These are phyloP conservation scores for Ormyrus labotus DNA, from an alignment of 2,888 invertebrate species.

Conservation along the genomic window DNA sequence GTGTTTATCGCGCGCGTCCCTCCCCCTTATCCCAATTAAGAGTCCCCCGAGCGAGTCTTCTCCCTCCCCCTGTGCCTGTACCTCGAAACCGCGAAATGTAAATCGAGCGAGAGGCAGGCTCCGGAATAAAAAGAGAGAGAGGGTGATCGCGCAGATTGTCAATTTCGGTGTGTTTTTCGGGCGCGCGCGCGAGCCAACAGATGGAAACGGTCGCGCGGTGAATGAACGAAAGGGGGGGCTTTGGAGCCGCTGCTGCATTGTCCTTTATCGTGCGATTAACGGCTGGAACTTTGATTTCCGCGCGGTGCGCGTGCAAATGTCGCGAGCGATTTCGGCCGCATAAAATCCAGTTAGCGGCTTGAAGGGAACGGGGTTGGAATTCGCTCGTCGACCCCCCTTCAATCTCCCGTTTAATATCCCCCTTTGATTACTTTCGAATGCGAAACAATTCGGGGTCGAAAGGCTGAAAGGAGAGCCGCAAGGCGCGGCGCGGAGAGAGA, in stretches of 20 bases:
- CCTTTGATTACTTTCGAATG: background rate
- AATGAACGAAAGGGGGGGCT: background rate
- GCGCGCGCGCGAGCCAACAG: background rate
- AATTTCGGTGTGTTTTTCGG: background rate
- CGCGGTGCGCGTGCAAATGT: background rate
- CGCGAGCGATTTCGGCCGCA: slow-evolving; percentile 23
- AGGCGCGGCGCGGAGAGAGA: background rate
- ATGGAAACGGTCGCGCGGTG: background rate
- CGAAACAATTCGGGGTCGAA: too few species aligned
- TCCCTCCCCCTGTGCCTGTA: background rate
- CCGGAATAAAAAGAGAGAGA: background rate
- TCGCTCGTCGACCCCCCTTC: background rate
- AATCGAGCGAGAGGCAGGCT: background rate
- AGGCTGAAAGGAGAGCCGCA: background rate
- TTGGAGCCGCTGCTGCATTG: background rate
- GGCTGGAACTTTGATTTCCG: slow-evolving; percentile 43
- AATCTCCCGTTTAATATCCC: background rate
- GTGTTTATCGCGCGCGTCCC: background rate
- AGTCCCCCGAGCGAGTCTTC: background rate
- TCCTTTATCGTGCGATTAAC: slow-evolving; percentile 40
- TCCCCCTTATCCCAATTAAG: background rate
- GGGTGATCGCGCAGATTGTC: background rate
- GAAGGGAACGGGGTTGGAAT: slow-evolving; percentile 24
- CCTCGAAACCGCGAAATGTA: slow-evolving; percentile 10
- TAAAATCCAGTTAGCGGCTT: slow-evolving; percentile 51